Conservation (phyloP, 2,797 vertebrate species). For the Catostomus latipinnis region DNA sequence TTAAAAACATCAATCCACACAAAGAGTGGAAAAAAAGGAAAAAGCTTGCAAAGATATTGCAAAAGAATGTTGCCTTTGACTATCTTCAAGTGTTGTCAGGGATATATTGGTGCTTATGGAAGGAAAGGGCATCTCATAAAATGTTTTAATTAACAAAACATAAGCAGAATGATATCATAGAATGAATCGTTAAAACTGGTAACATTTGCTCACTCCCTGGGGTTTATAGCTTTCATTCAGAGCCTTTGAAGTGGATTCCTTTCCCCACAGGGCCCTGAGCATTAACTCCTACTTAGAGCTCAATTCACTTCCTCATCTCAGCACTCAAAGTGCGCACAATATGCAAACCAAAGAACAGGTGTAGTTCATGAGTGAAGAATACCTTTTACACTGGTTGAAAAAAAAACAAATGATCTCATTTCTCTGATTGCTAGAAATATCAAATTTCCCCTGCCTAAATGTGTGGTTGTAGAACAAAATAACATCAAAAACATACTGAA, state of each 20-base stretch:
- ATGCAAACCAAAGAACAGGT: constrained; percentile 32
- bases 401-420: not conserved
- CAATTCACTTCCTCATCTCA: constrained; percentile 54
- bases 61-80: constrained; percentile 69
- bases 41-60: constrained; percentile 51
- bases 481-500: no score
- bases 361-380: constrained; percentile 17
- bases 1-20: constrained; percentile 73
- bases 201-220: constrained; percentile 74
- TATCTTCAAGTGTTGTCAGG: constrained; percentile 56
- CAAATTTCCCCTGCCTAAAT: not conserved
- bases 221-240: constrained; percentile 72
- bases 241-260: constrained; percentile 83
- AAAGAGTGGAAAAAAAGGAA: constrained; percentile 38
- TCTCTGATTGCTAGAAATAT: not conserved
- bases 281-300: constrained; percentile 73
- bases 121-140: constrained; percentile 64
- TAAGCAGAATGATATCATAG: constrained; percentile 69
- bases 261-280: constrained; percentile 75
- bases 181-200: constrained; percentile 77
- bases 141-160: constrained; percentile 68
- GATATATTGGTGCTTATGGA: constrained; percentile 63
- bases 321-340: constrained; percentile 22
- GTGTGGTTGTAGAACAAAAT: no score
- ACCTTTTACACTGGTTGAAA: not conserved